Evolutionary conservation across 1,140 invertebrate species (phyloP).

Genomic region (Lepidurus packardi): DNA sequence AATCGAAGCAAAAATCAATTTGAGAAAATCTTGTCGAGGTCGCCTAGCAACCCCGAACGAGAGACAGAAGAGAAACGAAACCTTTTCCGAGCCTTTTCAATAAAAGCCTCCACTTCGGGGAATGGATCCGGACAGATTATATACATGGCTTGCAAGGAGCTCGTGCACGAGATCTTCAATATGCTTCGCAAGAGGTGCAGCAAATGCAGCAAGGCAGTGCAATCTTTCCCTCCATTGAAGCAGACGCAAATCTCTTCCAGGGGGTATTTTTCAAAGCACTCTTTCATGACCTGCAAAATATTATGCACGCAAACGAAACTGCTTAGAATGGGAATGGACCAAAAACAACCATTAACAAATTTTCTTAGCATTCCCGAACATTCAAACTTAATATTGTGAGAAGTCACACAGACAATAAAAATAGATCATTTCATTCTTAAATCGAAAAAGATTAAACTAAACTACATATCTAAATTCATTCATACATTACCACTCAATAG

Average conservation of each 20-base stretch:
- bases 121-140: slow-evolving; percentile 71
- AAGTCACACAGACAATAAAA: not conserved
- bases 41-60: slow-evolving; percentile 20
- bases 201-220: slow-evolving; percentile 81
- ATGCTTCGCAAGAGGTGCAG: slow-evolving; percentile 50
- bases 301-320: slow-evolving; percentile 22
- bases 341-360: not conserved
- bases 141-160: slow-evolving; percentile 60
- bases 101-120: slow-evolving; percentile 78
- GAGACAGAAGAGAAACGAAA: slow-evolving; percentile 41
- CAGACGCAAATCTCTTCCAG: slow-evolving; percentile 72
- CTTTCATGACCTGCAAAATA: slow-evolving; percentile 41
- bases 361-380: not conserved
- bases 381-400: not conserved
- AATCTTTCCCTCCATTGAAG: slow-evolving; percentile 98
- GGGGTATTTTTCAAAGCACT: slow-evolving; percentile 50
- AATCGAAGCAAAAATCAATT: not conserved
- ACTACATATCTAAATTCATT: too few relatives aligned
- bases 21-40: not conserved
- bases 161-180: slow-evolving; percentile 46
- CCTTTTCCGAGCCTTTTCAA: slow-evolving; percentile 56
- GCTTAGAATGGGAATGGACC: not conserved
- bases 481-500: too few relatives aligned
- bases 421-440: too few relatives aligned
- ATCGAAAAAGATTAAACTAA: too few relatives aligned